Evolutionary conservation across 1,140 invertebrate species (phyloP).

Genomic region (Aphis gossypii): DNA sequence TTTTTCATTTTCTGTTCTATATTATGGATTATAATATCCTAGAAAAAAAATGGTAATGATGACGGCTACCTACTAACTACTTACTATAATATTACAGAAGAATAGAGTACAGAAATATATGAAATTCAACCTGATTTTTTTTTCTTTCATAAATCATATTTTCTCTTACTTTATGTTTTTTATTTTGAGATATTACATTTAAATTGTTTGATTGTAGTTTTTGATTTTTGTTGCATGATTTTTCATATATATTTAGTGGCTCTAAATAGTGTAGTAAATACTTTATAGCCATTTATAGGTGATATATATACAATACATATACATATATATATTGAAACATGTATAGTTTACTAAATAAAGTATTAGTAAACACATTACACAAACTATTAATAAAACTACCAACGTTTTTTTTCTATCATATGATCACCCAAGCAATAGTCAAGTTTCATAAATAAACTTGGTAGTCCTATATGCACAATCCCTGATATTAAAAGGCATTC

Average conservation of each 20-base stretch:
- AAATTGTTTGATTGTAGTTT: background rate
- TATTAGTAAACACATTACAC: too few species aligned
- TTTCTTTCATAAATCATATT: background rate
- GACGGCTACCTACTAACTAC: background rate
- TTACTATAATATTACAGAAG: too few species aligned
- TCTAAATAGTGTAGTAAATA: background rate
- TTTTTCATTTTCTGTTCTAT: background rate
- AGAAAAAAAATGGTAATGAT: background rate
- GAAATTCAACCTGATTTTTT: background rate
- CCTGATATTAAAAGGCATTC: background rate
- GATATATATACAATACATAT: background rate
- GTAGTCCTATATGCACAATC: constrained; percentile 20
- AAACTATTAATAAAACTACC: background rate
- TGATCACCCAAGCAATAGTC: background rate
- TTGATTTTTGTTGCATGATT: background rate
- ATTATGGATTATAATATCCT: background rate
- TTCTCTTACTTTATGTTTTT: background rate
- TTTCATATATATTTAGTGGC: background rate
- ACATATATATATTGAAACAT: too few species aligned
- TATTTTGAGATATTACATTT: background rate
- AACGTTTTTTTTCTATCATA: background rate
- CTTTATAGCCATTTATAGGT: background rate
- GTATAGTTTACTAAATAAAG: background rate
- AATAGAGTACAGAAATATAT: background rate
- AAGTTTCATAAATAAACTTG: background rate